phyloP scores from a whole-genome alignment of 2,113 vertebrate genomes.

The Peromyscus polionotus region DNA sequence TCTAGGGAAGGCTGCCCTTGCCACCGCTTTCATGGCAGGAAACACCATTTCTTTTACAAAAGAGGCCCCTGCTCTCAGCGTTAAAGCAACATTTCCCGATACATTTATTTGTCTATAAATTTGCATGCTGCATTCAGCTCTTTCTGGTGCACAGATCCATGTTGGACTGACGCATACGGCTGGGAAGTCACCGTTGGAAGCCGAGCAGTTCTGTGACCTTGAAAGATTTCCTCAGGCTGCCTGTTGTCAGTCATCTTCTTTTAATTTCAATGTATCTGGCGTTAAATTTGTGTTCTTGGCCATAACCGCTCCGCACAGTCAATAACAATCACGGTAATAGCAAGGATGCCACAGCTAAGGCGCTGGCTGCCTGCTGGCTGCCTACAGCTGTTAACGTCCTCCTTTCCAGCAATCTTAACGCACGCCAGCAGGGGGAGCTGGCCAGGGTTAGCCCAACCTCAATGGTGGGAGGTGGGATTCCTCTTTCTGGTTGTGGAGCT shows the following conservation, averaged over 20 bases:
- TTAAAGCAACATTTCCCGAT: not conserved
- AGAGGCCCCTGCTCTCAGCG: conserved; percentile 15
- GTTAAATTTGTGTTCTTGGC: conserved; percentile 16
- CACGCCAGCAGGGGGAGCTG: not conserved
- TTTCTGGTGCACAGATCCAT: not conserved
- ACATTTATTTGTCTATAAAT: not conserved
- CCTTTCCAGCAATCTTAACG: not conserved
- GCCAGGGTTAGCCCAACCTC: not conserved
- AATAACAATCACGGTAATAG: not conserved
- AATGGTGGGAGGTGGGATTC: not conserved
- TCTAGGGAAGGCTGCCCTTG: conserved; percentile 14
- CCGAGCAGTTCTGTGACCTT: not conserved
- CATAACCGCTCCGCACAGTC: not conserved
- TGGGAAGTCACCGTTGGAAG: not conserved
- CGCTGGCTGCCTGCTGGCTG: not conserved
- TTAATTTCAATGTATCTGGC: not conserved
- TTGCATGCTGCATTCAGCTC: not conserved
- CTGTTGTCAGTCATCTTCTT: not conserved
- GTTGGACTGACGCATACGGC: not conserved
- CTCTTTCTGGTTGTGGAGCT: not conserved
- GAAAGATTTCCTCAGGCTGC: not conserved
- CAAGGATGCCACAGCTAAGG: fast-evolving
- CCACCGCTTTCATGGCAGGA: conserved; percentile 30
- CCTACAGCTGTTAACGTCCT: not conserved
- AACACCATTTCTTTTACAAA: conserved; percentile 56